Conservation (phyloP, 2,888 invertebrate genomes). For the Parnassius orleans region DNA sequence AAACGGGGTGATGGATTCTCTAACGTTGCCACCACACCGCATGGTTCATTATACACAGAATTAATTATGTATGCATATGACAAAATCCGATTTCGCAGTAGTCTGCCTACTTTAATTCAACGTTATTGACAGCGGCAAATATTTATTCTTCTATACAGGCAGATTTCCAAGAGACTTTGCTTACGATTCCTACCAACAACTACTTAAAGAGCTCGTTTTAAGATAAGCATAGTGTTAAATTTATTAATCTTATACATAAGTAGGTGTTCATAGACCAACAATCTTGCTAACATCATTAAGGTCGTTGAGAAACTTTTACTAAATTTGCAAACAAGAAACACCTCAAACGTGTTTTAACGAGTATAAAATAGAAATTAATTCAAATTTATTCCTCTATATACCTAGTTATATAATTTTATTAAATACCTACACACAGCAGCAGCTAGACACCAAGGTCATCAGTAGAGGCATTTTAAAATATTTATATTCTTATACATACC, state of each 20-base stretch:
- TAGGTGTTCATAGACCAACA: constrained; percentile 14
- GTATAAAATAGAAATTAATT: constrained; percentile 34
- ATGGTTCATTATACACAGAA: constrained; percentile 11
- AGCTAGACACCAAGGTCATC: constrained; percentile 35
- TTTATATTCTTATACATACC: too few relatives aligned
- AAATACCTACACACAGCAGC: constrained; percentile 32
- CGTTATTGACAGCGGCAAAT: constrained; percentile 19
- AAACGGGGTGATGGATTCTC: too few relatives aligned
- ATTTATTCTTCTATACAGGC: constrained; percentile 23
- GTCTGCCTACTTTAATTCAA: constrained; percentile 15
- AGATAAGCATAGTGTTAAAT: background rate
- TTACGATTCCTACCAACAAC: constrained; percentile 16
- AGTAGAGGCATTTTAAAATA: background rate
- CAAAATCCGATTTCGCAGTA: constrained; percentile 23
- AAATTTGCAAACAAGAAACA: constrained; percentile 30
- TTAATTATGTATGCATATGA: constrained; percentile 22
- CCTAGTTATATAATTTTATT: constrained; percentile 35
- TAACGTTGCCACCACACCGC: background rate
- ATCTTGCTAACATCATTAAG: constrained; percentile 16
- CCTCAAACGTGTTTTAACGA: constrained; percentile 32
- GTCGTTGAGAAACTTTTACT: constrained; percentile 24
- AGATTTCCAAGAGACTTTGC: constrained; percentile 21
- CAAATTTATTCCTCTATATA: constrained; percentile 36
- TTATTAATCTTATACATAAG: constrained; percentile 5
- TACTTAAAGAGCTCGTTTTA: constrained; percentile 5